Conservation (phyloP, 2,888 invertebrate species). For the Aleiodes testaceus region DNA sequence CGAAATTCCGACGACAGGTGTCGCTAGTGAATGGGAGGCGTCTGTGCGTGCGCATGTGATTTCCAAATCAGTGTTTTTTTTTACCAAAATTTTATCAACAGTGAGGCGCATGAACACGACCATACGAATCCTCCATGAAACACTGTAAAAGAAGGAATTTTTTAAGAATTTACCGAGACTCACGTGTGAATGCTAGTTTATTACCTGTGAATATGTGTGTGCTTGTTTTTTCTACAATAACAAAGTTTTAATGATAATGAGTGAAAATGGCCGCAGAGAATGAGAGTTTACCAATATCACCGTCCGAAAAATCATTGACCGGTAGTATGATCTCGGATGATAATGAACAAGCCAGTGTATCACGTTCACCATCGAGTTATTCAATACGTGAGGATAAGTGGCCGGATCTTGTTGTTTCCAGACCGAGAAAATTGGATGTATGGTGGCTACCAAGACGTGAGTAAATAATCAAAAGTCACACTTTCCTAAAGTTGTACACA, state of each 20-base stretch:
- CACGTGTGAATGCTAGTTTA: too few relatives aligned
- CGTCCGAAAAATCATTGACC: conserved; percentile 69
- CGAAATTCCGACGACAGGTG: too few relatives aligned
- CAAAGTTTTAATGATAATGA: conserved; percentile 3
- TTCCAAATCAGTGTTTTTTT: too few relatives aligned
- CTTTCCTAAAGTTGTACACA: not conserved
- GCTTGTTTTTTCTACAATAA: not conserved
- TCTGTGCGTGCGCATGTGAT: too few relatives aligned
- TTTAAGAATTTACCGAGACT: too few relatives aligned
- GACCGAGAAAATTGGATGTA: conserved; percentile 69
- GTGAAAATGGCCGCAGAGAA: conserved; percentile 69
- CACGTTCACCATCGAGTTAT: conserved; percentile 76
- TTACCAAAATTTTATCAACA: too few relatives aligned
- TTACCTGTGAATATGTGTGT: not conserved
- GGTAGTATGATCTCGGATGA: conserved; percentile 73
- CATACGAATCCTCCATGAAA: too few relatives aligned
- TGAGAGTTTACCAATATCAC: conserved; percentile 69
- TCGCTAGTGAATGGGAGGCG: too few relatives aligned
- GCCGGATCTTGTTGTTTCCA: conserved; percentile 71
- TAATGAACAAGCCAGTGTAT: conserved; percentile 68
- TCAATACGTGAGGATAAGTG: conserved; percentile 75
- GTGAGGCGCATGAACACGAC: too few relatives aligned
- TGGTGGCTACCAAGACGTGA: conserved; percentile 72
- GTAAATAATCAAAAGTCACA: conserved; percentile 52
- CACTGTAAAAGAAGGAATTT: too few relatives aligned